Conservation (phyloP, 64 coral and sea anemone genomes). For the Actinia equina region DNA sequence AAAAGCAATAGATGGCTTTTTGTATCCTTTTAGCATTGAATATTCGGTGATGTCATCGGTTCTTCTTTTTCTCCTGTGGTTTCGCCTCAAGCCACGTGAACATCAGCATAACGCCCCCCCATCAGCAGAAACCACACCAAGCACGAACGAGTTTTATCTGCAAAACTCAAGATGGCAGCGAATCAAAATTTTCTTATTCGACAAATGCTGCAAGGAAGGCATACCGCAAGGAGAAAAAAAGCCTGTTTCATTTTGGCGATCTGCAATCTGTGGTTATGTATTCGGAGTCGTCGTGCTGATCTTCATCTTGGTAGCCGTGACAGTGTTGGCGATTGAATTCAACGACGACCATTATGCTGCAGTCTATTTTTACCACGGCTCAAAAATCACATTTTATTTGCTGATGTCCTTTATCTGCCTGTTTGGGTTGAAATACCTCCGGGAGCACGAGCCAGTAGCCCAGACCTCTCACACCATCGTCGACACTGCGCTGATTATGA, state of each 20-base stretch:
- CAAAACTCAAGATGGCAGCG: background rate
- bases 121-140: too few species aligned
- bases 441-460: background rate
- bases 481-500: slow-evolving; percentile 17
- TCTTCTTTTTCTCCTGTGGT: slow-evolving; percentile 10
- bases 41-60: slow-evolving; percentile 28
- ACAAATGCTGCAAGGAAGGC: background rate
- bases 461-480: background rate
- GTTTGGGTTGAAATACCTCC: background rate
- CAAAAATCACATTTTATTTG: background rate
- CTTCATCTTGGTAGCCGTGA: background rate
- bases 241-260: background rate
- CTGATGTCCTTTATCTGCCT: background rate
- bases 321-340: background rate
- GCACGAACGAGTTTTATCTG: background rate
- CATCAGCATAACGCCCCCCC: too few species aligned
- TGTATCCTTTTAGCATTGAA: slow-evolving; percentile 34
- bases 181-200: background rate
- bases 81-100: background rate
- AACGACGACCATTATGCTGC: background rate
- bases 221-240: background rate
- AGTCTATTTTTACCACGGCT: background rate
- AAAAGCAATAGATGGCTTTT: background rate
- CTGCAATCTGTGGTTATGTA: background rate
- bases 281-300: background rate